phyloP scores from a whole-genome alignment of 1,140 invertebrate species.

The Drosophila ohnishii region DNA sequence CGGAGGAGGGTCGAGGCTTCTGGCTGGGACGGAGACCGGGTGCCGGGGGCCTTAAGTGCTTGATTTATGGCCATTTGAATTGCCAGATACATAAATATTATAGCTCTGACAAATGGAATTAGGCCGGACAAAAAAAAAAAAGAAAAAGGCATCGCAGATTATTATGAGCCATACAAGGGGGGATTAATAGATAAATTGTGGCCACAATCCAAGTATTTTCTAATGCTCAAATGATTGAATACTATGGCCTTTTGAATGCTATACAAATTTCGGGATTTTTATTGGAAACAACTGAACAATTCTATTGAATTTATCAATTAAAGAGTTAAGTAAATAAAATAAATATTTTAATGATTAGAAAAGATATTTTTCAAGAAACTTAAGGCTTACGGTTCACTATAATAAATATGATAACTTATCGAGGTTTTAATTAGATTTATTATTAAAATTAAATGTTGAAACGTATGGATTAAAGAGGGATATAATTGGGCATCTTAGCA shows the following conservation, averaged over 20 bases:
- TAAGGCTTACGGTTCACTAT: no score
- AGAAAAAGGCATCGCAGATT: conserved; percentile 28
- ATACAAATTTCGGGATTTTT: neutral
- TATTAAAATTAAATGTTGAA: no score
- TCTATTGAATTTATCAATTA: neutral
- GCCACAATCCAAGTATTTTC: conserved; percentile 11
- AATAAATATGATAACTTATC: no score
- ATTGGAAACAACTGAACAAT: neutral
- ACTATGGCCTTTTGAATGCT: conserved; percentile 1
- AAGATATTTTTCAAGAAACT: neutral
- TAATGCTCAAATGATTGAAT: neutral
- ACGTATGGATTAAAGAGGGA: no score
- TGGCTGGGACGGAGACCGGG: neutral
- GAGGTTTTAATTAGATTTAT: no score
- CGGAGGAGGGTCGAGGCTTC: neutral
- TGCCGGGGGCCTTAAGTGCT: conserved; percentile 62
- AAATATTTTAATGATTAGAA: neutral
- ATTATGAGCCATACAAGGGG: conserved; percentile 22
- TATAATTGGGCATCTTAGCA: no score
- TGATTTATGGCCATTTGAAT: conserved; percentile 76
- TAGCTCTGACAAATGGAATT: conserved; percentile 76
- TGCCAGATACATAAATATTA: conserved; percentile 76
- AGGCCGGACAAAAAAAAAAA: conserved; percentile 33
- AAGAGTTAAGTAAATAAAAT: neutral
- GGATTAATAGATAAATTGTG: conserved; percentile 29